A percentile compares a stretch with the other conserved stretches of the same genome.
Evolutionary conservation across 2,113 vertebrate species (phyloP).

Genomic region (Ictalurus furcatus): DNA sequence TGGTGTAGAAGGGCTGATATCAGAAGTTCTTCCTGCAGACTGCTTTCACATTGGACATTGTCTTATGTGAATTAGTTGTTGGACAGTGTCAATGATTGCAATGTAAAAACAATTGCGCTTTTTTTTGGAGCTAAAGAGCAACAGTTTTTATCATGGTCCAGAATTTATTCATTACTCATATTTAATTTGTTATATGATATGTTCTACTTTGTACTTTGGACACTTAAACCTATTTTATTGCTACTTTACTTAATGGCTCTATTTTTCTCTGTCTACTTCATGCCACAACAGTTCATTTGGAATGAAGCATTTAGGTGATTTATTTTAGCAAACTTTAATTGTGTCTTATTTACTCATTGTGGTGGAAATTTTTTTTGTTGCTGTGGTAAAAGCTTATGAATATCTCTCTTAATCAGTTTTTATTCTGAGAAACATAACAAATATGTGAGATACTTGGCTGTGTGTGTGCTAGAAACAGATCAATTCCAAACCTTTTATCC

Average conservation of each 20-base stretch:
- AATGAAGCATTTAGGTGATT: not conserved
- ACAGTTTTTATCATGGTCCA: not conserved
- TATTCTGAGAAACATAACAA: not conserved
- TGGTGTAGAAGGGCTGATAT: not conserved
- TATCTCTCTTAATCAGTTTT: not conserved
- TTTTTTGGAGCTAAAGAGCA: not conserved
- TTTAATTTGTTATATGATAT: not conserved
- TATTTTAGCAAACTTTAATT: not conserved
- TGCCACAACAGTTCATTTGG: not conserved
- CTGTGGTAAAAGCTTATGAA: not conserved
- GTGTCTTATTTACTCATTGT: not conserved
- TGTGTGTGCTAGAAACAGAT: not conserved
- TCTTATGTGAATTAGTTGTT: not conserved
- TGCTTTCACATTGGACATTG: not conserved
- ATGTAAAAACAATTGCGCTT: not conserved
- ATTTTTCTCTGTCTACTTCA: not conserved
- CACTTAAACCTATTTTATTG: not conserved
- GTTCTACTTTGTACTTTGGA: not conserved
- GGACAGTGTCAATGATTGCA: not conserved
- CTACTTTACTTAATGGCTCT: not conserved
- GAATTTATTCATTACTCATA: not conserved
- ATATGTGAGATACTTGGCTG: not conserved
- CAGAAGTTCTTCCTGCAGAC: not conserved
- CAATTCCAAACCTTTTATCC: not conserved
- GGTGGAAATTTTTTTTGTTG: not conserved